phyloP scores from a whole-genome alignment of 2,113 vertebrate genomes.

The Clarias macrocephalus region DNA sequence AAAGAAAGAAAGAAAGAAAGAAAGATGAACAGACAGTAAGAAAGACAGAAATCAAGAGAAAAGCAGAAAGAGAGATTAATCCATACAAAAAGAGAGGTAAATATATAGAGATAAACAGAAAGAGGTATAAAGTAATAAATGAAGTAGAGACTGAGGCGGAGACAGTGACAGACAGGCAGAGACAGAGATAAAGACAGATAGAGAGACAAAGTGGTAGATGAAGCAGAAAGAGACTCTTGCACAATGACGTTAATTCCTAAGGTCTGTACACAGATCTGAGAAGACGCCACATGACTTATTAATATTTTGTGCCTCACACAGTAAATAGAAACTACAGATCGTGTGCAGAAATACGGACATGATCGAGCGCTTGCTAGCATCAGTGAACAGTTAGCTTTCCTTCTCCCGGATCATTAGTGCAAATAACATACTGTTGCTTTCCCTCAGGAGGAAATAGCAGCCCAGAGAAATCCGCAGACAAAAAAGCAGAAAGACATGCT shows the following conservation, averaged over 20 bases:
- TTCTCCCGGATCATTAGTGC: neutral
- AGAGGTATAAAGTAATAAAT: neutral
- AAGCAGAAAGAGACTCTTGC: neutral
- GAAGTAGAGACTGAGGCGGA: constrained; percentile 33
- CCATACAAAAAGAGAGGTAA: neutral
- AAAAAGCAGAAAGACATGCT: neutral
- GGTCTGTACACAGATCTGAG: neutral
- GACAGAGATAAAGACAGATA: neutral
- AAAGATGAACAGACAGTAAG: neutral
- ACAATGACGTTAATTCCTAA: neutral
- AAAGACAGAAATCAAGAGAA: constrained; percentile 39
- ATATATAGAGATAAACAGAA: constrained; percentile 31
- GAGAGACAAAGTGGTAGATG: neutral
- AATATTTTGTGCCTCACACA: neutral
- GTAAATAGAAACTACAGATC: neutral
- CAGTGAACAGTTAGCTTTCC: neutral
- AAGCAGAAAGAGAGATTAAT: neutral
- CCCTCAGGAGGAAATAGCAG: neutral
- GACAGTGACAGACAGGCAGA: neutral
- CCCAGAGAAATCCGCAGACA: neutral
- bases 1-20: neutral
- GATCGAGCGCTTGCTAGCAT: neutral
- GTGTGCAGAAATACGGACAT: neutral
- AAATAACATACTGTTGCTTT: neutral
- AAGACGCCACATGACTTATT: neutral